Evolutionary conservation across 2,797 vertebrate species (phyloP).

Genomic region (Cyprinella venusta): DNA sequence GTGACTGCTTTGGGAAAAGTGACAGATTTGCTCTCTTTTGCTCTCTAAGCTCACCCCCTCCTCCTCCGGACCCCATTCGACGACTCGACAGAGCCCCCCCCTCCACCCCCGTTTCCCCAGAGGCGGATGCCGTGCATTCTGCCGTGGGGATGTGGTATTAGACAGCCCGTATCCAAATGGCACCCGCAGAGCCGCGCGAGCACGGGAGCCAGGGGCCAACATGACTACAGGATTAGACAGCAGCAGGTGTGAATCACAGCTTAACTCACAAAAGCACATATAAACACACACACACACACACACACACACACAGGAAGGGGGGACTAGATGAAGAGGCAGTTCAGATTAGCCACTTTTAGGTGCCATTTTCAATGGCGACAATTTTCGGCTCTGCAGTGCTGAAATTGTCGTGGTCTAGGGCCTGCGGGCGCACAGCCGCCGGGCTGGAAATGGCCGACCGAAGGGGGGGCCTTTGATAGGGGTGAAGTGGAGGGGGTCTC

Average conservation of each 20-base stretch:
- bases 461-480: constrained; percentile 44
- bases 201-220: constrained; percentile 52
- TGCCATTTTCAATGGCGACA: constrained; percentile 61
- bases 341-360: constrained; percentile 63
- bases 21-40: constrained; percentile 88
- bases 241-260: constrained; percentile 62
- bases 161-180: constrained; percentile 76
- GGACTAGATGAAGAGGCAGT: constrained; percentile 41
- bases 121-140: constrained; percentile 82
- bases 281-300: constrained; percentile 33
- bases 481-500: constrained; percentile 54
- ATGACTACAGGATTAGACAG: constrained; percentile 56
- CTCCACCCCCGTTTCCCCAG: constrained; percentile 57
- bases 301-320: constrained; percentile 30
- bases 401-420: constrained; percentile 43
- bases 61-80: constrained; percentile 28
- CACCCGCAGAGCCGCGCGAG: constrained; percentile 63
- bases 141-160: constrained; percentile 79
- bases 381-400: constrained; percentile 58
- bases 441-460: constrained; percentile 52
- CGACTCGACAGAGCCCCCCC: constrained; percentile 24
- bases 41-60: constrained; percentile 75
- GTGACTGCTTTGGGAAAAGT: constrained; percentile 84
- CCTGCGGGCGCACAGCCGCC: constrained; percentile 30
- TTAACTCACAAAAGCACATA: constrained; percentile 58